Conservation (phyloP, 1,140 invertebrate genomes). For the Ips typographus region DNA sequence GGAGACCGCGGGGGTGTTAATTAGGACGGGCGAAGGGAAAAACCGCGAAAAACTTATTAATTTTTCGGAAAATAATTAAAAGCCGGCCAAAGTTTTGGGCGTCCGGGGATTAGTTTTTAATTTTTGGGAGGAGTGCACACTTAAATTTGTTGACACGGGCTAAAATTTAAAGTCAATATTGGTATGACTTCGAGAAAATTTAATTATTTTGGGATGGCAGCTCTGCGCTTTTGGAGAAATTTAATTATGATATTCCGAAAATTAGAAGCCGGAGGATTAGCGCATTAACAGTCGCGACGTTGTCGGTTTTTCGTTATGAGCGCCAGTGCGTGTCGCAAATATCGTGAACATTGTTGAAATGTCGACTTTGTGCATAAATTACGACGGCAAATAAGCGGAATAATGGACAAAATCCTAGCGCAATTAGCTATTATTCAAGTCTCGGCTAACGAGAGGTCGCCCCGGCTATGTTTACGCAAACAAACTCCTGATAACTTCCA, state of each 20-base stretch:
- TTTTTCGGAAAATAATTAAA: conserved; percentile 28
- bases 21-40: conserved; percentile 3
- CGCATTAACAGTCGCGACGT: not conserved
- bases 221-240: conserved; percentile 19
- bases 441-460: conserved; percentile 6
- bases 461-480: conserved; percentile 7
- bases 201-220: conserved; percentile 29
- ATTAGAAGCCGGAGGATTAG: conserved; percentile 7
- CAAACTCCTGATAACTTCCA: conserved; percentile 2
- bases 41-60: conserved; percentile 31
- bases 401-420: not conserved
- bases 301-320: not conserved
- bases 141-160: conserved; percentile 28
- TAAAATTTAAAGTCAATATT: conserved; percentile 32
- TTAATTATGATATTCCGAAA: conserved; percentile 25
- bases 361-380: not conserved
- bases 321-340: not conserved
- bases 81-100: conserved; percentile 13
- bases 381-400: not conserved
- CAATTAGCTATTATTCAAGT: conserved; percentile 8
- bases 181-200: conserved; percentile 29
- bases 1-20: conserved; percentile 5
- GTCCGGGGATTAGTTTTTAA: conserved; percentile 27
- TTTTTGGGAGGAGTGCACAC: conserved; percentile 16
- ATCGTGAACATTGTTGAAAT: not conserved